phyloP scores from a whole-genome alignment of 2,113 vertebrate species.

The Lagopus leucura region DNA sequence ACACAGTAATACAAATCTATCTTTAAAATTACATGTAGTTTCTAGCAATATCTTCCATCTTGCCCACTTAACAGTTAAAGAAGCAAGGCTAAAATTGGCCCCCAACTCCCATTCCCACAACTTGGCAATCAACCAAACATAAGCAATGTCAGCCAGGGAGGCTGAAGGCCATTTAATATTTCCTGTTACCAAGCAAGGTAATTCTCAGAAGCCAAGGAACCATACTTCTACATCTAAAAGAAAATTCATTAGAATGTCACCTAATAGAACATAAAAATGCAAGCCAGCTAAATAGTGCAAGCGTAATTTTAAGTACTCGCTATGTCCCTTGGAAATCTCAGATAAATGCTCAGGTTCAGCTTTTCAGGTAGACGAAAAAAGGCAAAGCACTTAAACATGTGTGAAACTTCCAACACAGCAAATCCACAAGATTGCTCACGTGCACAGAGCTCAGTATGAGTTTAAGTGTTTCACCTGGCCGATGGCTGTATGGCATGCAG shows the following conservation, averaged over 20 bases:
- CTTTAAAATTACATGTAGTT: not conserved
- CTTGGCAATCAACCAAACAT: not conserved
- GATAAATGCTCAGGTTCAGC: not conserved
- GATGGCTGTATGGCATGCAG: not conserved
- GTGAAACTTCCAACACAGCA: not conserved
- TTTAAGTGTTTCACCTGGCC: not conserved
- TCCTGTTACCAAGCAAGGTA: not conserved
- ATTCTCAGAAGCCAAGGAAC: slow-evolving; percentile 27
- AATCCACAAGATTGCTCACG: not conserved
- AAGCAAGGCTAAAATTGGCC: not conserved
- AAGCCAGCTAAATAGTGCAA: slow-evolving; percentile 4
- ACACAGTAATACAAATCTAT: not conserved
- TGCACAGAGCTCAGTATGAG: rapidly evolving
- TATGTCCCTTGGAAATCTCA: not conserved
- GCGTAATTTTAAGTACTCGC: not conserved
- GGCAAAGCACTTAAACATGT: slow-evolving; percentile 25
- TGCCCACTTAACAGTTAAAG: not conserved
- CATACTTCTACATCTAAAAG: not conserved
- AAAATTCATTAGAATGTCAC: not conserved
- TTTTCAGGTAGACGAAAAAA: not conserved
- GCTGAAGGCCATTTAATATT: not conserved
- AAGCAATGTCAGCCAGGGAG: not conserved
- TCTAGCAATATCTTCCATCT: not conserved
- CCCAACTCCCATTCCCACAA: not conserved
- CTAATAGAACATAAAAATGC: not conserved